Conservation (phyloP, 1,140 invertebrate genomes). For the Tetragnatha versicolor region DNA sequence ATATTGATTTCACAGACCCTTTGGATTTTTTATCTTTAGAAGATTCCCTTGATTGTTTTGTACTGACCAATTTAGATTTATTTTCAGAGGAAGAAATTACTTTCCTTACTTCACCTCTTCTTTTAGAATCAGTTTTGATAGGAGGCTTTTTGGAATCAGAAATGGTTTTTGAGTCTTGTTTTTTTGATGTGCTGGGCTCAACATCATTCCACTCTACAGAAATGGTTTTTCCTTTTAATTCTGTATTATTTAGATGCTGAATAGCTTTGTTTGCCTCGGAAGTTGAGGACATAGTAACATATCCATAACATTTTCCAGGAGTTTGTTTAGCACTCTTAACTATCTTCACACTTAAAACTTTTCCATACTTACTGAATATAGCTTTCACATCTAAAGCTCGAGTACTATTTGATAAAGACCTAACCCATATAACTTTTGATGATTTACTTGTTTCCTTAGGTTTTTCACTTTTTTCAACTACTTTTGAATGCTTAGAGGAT, state of each 20-base stretch:
- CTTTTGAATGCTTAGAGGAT: conserved; percentile 29
- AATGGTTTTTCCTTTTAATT: conserved; percentile 91
- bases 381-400: conserved; percentile 90
- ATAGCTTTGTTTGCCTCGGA: conserved; percentile 92
- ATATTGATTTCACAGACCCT: neutral
- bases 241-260: conserved; percentile 84
- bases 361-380: conserved; percentile 89
- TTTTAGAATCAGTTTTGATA: too few species aligned
- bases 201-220: conserved; percentile 78
- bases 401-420: conserved; percentile 85
- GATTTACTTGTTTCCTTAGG: neutral
- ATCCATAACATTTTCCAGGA: conserved; percentile 81
- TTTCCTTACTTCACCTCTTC: too few species aligned
- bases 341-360: conserved; percentile 92
- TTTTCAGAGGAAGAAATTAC: neutral
- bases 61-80: too few species aligned
- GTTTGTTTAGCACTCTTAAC: conserved; percentile 91
- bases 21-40: neutral
- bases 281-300: conserved; percentile 88
- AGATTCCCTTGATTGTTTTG: too few species aligned
- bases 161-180: conserved; percentile 25
- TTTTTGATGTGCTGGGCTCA: conserved; percentile 27
- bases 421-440: conserved; percentile 86
- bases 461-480: conserved; percentile 40
- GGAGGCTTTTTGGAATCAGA: conserved; percentile 10